Base-by-base conservation (phyloP, 2,888 invertebrate species). In the Mesochorus sp. region DNA sequence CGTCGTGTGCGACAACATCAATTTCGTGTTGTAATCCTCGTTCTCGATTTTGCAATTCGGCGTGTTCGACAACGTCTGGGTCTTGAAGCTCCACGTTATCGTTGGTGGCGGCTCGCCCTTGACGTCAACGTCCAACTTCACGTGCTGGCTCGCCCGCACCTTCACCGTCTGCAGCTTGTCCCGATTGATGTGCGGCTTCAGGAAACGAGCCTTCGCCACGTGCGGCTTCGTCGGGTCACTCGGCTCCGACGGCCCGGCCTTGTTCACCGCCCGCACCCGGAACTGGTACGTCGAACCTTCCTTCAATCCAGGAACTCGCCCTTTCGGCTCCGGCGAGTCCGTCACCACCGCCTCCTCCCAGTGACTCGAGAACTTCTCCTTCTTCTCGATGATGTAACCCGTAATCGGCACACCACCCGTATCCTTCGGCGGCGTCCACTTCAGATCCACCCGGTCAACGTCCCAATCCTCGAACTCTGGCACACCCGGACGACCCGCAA, bases 21-120 rank as follows among this genome's bases (percentile, higher is more conserved):
- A 91, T 88, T 96, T 96, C 0, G 98, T 97, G 89, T 97, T 96
- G 92, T 99, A 97, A 88, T 98, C 97, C 90, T 97, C 97, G 90
- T 96, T 96, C 87, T 97, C 96, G 82, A 99, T 94, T 86, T 96
- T 96, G 3, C 94, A 89, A 64, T 94, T 94, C 5, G 94, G 93
- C 55, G 93, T 93, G 24, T 93, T 94, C 87, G 95, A 95, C 71
- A 97, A 91, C 79, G 94, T 93, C 91, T 94, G 92, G 82, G 93
- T 93, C 53, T 93, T 94, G 84, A 95, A 94, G 79, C 93, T 94
- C 97, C 97, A 98, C 3, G 95, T 95, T 84, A 96, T 94, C 81
- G 94, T 95, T 91, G 99, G 99, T 87, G 97, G 96, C 59, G 99
- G 99, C 92, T 99, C 99, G 89, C 99, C 99, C 89, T 96, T 95